Percentiles rank a stretch among this genome's conserved stretches.
Evolutionary conservation across 2,888 invertebrate genomes (phyloP).

Genomic region (Pilophorus perplexus): DNA sequence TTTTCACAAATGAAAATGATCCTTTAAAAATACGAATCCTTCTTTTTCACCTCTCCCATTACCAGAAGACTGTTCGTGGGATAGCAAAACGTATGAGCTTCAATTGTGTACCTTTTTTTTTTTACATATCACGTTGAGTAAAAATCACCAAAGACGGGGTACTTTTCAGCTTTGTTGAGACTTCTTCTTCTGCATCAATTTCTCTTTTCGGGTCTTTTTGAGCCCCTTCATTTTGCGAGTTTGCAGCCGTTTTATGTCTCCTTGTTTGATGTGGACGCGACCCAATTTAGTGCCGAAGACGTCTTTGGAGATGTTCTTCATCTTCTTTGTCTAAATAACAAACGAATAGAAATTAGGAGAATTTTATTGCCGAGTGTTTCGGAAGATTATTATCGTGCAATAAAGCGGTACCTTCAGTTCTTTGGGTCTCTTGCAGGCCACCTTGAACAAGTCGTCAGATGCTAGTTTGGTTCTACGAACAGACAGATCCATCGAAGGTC

Average conservation of each 20-base stretch:
- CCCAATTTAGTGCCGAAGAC: conserved; percentile 85
- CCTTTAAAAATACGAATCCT: no score
- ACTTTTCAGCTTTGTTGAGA: not conserved
- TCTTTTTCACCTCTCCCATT: not conserved
- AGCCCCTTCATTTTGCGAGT: conserved; percentile 89
- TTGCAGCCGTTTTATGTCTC: conserved; percentile 79
- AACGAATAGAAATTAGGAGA: conserved; percentile 25
- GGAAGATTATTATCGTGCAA: not conserved
- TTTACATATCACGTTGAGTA: no score
- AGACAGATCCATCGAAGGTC: conserved; percentile 85
- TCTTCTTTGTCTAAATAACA: conserved; percentile 65
- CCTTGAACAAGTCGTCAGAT: conserved; percentile 82
- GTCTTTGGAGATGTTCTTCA: conserved; percentile 88
- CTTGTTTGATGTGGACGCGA: conserved; percentile 88
- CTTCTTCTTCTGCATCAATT: conserved; percentile 33
- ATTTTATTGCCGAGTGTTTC: not conserved
- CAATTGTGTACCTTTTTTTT: no score
- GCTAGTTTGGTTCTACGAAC: conserved; percentile 84
- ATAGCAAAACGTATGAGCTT: no score
- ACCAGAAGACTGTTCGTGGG: no score
- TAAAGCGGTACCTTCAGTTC: conserved; percentile 68
- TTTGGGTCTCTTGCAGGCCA: conserved; percentile 75
- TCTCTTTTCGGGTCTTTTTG: conserved; percentile 68
- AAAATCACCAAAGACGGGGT: no score
- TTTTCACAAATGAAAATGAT: no score